phyloP scores from a whole-genome alignment of 2,888 invertebrate species.

The Microchrysa polita region DNA sequence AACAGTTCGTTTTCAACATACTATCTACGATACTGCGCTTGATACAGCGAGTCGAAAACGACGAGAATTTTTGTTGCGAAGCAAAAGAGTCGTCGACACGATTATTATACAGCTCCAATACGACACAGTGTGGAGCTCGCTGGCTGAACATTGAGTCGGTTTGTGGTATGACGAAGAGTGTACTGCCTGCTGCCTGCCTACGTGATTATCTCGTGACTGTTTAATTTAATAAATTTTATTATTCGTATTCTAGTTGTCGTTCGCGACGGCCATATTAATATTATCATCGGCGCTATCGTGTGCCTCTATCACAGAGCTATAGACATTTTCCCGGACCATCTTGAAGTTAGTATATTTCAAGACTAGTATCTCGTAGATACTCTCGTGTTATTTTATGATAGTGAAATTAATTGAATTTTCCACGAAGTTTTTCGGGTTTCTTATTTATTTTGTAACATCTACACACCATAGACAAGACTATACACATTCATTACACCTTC shows the following conservation, averaged over 20 bases:
- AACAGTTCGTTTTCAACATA: neutral
- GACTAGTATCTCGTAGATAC: too few relatives aligned
- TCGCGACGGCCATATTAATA: neutral
- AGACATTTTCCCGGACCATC: too few relatives aligned
- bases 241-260: slow-evolving; percentile 3
- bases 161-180: slow-evolving; percentile 28
- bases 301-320: too few relatives aligned
- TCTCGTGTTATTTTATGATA: too few relatives aligned
- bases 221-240: slow-evolving; percentile 41
- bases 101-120: neutral
- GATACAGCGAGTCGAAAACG: neutral
- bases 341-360: too few relatives aligned
- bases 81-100: neutral
- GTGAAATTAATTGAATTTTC: too few relatives aligned
- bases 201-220: slow-evolving; percentile 45
- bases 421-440: too few relatives aligned
- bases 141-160: too few relatives aligned
- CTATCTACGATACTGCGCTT: neutral
- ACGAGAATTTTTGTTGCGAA: neutral
- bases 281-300: too few relatives aligned
- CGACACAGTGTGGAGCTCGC: neutral
- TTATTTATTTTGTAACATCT: too few relatives aligned
- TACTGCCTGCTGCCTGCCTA: slow-evolving; percentile 31
- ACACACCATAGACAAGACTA: too few relatives aligned
- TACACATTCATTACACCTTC: too few relatives aligned